Base-by-base conservation (phyloP, 2,797 vertebrate species). In the Bucorvus abyssinicus region DNA sequence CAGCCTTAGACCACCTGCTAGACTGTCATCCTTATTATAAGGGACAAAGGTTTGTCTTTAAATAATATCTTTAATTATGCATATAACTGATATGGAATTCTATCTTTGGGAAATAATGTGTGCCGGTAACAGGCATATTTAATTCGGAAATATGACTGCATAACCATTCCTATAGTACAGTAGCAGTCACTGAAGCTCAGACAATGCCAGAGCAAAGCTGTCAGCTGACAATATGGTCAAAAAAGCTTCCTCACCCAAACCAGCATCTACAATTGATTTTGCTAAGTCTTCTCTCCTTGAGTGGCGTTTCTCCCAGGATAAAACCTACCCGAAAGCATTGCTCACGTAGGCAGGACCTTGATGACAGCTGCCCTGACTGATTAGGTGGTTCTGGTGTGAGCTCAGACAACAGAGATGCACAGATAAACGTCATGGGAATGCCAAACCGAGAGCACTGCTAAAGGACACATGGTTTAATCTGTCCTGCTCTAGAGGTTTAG, bases 1-100 rank as follows among this genome's bases (percentile, higher is more conserved):
- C 77, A 79, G 83, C 36, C 49, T 84, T 63, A 84, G 59, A 93
- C 50, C 57, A 93, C 84, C 73, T 94, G 30, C 64, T 75, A 85
- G 61, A 75, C 49, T 75, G 29, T 36, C 8, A n/a, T 36, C 36
- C 1, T 60, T 85, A 75, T 88, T 87, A 38, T 63, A 84, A 89
- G 49, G 32, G 83, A 64, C 20, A 32, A 84, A 5, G 12, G 5
- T 50, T 83, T 90, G 45, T 77, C 44, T 90, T 82, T 80, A 60
- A 96, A 90, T 55, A 82, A 15, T n/a, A n/a, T n/a, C 7, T 47
- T 73, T 75, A 79, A 75, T 84, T 76, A 55, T 50, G 7, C 17
- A 29, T 50, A 19, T 47, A 90, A 60, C 30, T 47, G 23, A 67
- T 53, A 84, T 2, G 9, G 29, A 79, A 81, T 74, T 73, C 44